Evolutionary conservation across 2,797 vertebrate species (phyloP).

Genomic region (Fringilla coelebs): DNA sequence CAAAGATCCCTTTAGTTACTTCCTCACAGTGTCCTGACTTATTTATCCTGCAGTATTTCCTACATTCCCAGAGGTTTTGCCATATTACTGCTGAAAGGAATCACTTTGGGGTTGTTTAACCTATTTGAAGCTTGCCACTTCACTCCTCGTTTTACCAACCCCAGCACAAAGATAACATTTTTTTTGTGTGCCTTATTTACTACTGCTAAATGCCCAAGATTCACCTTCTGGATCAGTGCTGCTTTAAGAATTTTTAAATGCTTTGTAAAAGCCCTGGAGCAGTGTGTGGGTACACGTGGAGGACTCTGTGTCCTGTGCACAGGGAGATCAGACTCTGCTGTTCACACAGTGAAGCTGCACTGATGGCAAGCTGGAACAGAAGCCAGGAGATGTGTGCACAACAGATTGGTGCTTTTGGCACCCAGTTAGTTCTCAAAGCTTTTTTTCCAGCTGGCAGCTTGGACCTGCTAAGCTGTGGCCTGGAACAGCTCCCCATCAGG

Average conservation of each 20-base stretch:
- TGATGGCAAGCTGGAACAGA: neutral
- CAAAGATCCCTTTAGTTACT: neutral
- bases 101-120: neutral
- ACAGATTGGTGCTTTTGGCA: neutral
- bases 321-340: neutral
- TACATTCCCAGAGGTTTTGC: neutral
- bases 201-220: rapidly evolving
- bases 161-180: neutral
- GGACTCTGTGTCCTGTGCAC: neutral
- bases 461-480: neutral
- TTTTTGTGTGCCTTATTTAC: neutral
- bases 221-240: neutral
- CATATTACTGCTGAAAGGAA: neutral
- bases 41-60: neutral
- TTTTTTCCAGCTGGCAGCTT: neutral
- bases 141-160: neutral
- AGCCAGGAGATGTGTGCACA: neutral
- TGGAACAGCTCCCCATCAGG: neutral
- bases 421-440: neutral
- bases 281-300: neutral
- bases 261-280: neutral
- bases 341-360: neutral
- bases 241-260: neutral
- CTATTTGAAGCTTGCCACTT: neutral
- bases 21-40: neutral